Conservation (phyloP, 2,888 invertebrate genomes). For the Euclidia mi region DNA sequence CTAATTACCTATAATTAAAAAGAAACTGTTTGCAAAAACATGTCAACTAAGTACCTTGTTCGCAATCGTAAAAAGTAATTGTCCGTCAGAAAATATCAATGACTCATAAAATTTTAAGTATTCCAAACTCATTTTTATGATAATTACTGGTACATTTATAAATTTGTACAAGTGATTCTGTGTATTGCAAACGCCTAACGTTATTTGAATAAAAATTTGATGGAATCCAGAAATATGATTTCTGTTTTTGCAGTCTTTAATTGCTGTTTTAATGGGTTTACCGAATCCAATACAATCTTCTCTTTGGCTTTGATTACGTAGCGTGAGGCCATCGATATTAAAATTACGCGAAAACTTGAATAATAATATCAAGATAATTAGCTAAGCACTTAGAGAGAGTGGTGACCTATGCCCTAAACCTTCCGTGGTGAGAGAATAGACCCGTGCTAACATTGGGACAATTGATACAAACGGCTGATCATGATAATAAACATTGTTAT, state of each 20-base stretch:
- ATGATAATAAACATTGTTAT: no score
- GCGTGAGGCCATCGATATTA: slow-evolving; percentile 8
- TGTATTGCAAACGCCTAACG: no score
- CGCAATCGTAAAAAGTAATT: slow-evolving; percentile 29
- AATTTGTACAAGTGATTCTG: neutral
- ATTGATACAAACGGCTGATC: no score
- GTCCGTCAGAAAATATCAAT: slow-evolving; percentile 27
- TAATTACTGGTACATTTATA: slow-evolving; percentile 25
- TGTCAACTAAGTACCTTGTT: slow-evolving; percentile 32
- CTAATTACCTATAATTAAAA: no score
- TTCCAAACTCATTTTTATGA: slow-evolving; percentile 23
- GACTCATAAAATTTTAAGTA: slow-evolving; percentile 18
- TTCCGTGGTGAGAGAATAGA: no score
- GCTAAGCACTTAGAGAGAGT: neutral
- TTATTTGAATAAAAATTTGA: neutral
- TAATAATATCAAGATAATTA: slow-evolving; percentile 13
- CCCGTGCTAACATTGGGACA: no score
- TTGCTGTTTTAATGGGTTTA: neutral
- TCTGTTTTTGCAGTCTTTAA: no score
- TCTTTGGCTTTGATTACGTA: slow-evolving; percentile 14
- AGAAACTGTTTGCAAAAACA: no score
- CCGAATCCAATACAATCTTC: slow-evolving; percentile 7
- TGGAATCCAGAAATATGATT: no score
- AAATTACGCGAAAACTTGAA: slow-evolving; percentile 11
- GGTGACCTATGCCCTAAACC: no score